phyloP scores from a whole-genome alignment of 2,888 invertebrate species.

The Trissolcus japonicus region DNA sequence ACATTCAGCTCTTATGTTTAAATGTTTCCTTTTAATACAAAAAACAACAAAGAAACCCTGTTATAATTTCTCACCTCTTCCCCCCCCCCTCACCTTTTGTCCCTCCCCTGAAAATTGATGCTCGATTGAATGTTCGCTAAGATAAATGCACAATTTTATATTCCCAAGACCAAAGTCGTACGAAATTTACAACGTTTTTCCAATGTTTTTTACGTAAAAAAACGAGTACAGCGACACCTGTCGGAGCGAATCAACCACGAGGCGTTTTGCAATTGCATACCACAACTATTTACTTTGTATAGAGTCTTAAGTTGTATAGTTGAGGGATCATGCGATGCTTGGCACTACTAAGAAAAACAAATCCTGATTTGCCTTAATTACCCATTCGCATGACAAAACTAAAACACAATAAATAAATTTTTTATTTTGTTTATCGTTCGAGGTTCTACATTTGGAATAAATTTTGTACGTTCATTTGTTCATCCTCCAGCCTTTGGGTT shows the following conservation, averaged over 20 bases:
- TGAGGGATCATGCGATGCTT: too few species aligned
- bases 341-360: not conserved
- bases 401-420: too few species aligned
- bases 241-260: constrained; percentile 13
- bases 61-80: constrained; percentile 7
- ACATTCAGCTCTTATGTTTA: constrained; percentile 34
- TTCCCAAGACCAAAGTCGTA: constrained; percentile 31
- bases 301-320: too few species aligned
- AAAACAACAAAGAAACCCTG: not conserved
- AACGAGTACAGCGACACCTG: constrained; percentile 21
- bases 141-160: constrained; percentile 41
- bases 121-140: constrained; percentile 14
- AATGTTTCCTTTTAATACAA: constrained; percentile 29
- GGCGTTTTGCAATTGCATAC: constrained; percentile 3
- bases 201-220: constrained; percentile 48
- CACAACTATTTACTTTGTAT: too few species aligned
- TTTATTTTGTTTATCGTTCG: constrained; percentile 11
- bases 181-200: constrained; percentile 43
- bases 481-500: not conserved
- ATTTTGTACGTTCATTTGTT: constrained; percentile 39
- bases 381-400: too few species aligned
- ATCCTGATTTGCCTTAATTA: not conserved
- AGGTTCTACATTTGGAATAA: constrained; percentile 11
- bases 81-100: not conserved
- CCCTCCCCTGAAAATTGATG: constrained; percentile 1